Evolutionary conservation across 2,888 invertebrate species (phyloP).

Genomic region (Timandra comae): DNA sequence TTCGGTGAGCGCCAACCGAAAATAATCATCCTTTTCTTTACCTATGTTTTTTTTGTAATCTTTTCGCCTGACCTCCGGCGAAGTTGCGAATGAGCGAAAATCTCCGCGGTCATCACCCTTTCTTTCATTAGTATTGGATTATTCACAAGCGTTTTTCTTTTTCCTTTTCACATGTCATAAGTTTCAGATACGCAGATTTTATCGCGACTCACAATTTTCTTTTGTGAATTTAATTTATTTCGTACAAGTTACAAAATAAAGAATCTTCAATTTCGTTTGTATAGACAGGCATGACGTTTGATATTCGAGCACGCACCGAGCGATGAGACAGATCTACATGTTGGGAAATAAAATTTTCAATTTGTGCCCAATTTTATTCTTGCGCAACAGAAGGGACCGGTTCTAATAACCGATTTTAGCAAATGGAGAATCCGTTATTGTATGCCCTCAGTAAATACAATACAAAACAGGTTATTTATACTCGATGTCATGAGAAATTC

Average conservation of each 20-base stretch:
- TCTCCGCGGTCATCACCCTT: constrained; percentile 15
- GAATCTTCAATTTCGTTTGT: constrained; percentile 7
- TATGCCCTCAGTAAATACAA: no score
- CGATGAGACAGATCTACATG: neutral
- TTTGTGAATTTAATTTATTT: constrained; percentile 6
- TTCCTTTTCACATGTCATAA: constrained; percentile 4
- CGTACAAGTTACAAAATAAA: constrained; percentile 5
- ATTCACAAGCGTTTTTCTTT: constrained; percentile 6
- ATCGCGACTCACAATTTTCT: constrained; percentile 1
- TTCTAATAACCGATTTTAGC: no score
- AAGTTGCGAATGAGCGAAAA: constrained; percentile 6
- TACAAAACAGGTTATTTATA: no score
- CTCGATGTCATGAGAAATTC: no score
- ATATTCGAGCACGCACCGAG: neutral
- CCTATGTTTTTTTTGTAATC: constrained; percentile 10
- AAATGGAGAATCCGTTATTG: no score
- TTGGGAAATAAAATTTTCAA: no score
- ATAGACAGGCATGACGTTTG: constrained; percentile 3
- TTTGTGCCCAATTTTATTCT: no score
- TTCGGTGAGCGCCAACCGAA: constrained; percentile 10
- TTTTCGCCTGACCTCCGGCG: constrained; percentile 6
- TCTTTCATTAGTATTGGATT: constrained; percentile 18
- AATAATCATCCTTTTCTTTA: constrained; percentile 10
- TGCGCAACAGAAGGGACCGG: no score
- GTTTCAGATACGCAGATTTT: constrained; percentile 1